Conservation (phyloP, 1,140 invertebrate genomes). For the Drosophila cardini region DNA sequence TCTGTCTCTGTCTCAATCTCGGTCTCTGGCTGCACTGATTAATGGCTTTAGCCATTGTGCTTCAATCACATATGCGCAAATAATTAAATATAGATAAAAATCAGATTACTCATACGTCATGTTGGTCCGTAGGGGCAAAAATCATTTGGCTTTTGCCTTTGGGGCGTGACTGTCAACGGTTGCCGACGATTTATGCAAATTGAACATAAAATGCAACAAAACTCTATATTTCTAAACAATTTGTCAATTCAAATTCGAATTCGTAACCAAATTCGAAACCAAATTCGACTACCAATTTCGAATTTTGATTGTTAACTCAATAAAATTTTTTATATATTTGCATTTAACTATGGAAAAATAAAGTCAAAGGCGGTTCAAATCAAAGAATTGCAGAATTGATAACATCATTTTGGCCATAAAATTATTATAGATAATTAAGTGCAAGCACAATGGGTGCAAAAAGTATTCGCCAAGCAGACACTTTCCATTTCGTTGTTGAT, state of each 20-base stretch:
- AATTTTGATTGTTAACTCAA: background rate
- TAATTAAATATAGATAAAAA: constrained; percentile 79
- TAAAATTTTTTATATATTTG: constrained; percentile 56
- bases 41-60: constrained; percentile 75
- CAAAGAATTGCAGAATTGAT: constrained; percentile 64
- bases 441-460: constrained; percentile 6
- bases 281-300: background rate
- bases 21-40: constrained; percentile 60
- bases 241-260: constrained; percentile 41
- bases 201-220: constrained; percentile 47
- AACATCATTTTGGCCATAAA: constrained; percentile 70
- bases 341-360: constrained; percentile 34
- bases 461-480: constrained; percentile 19
- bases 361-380: constrained; percentile 59
- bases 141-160: background rate
- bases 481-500: constrained; percentile 68
- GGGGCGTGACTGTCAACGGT: constrained; percentile 51
- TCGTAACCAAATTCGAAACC: constrained; percentile 1
- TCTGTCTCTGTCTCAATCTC: background rate
- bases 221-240: constrained; percentile 36
- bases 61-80: constrained; percentile 69
- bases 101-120: constrained; percentile 70
- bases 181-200: constrained; percentile 49
- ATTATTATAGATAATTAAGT: constrained; percentile 38
- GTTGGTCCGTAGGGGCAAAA: constrained; percentile 8